Evolutionary conservation across 2,797 vertebrate genomes (phyloP).

Genomic region (Phalloptychus januarius): DNA sequence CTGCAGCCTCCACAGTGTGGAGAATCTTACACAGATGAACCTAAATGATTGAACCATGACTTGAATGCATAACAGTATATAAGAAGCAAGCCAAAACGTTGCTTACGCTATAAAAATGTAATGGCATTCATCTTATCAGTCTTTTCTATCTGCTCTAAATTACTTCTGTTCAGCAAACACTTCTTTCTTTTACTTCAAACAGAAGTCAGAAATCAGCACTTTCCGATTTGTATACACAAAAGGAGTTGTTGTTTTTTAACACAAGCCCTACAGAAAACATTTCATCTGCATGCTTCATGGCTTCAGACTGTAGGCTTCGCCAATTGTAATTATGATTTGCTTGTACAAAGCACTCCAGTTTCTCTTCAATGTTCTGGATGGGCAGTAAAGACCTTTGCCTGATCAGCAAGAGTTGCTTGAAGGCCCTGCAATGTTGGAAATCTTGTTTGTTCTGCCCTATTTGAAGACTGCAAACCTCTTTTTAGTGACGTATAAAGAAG

Average conservation of each 20-base stretch:
- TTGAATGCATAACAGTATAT: slow-evolving; percentile 30
- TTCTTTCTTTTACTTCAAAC: background rate
- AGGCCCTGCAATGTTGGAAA: background rate
- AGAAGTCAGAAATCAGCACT: background rate
- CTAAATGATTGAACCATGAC: slow-evolving; percentile 11
- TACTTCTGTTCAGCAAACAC: background rate
- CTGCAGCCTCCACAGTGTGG: slow-evolving; percentile 4
- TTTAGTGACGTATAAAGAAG: background rate
- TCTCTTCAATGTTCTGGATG: background rate
- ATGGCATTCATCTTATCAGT: background rate
- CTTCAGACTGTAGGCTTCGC: background rate
- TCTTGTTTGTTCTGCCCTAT: background rate
- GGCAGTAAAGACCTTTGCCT: background rate
- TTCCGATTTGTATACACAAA: background rate
- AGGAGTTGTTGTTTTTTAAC: background rate
- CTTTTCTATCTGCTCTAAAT: background rate
- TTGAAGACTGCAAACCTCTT: background rate
- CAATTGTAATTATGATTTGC: background rate
- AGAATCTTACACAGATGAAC: slow-evolving; percentile 7
- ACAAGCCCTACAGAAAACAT: background rate
- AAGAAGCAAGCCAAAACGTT: background rate
- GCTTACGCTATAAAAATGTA: background rate
- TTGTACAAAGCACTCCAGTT: slow-evolving; percentile 5
- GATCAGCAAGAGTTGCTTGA: background rate
- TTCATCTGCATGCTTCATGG: background rate